These are phyloP conservation scores for Busseola fusca DNA, from an alignment of 2,888 invertebrate species.

Conservation along the genomic window DNA sequence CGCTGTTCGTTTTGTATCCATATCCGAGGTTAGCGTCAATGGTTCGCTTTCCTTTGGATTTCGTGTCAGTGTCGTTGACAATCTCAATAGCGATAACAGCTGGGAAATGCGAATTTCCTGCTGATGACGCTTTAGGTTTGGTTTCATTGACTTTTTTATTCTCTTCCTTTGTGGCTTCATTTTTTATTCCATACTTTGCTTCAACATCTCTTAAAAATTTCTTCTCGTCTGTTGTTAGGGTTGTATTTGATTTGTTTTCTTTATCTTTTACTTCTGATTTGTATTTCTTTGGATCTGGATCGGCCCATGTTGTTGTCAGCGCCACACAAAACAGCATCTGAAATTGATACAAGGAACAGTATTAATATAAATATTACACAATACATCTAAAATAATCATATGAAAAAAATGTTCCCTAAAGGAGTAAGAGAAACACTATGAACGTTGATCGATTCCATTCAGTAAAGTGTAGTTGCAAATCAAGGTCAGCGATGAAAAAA, in stretches of 20 bases:
- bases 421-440: not conserved
- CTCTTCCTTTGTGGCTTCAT: conserved; percentile 66
- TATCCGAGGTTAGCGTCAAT: conserved; percentile 93
- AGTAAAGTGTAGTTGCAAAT: not conserved
- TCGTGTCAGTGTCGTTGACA: conserved; percentile 88
- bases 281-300: conserved; percentile 85
- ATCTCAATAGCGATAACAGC: conserved; percentile 91
- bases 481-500: not conserved
- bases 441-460: not conserved
- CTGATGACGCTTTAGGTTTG: conserved; percentile 48
- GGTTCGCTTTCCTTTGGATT: conserved; percentile 90
- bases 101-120: conserved; percentile 76
- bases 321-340: conserved; percentile 80
- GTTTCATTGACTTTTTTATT: conserved; percentile 65
- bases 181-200: conserved; percentile 83
- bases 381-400: not conserved
- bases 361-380: conserved; percentile 2
- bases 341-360: conserved; percentile 67
- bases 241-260: conserved; percentile 71
- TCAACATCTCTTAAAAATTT: conserved; percentile 85
- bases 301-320: conserved; percentile 70
- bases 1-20: conserved; percentile 89
- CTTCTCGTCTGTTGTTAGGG: conserved; percentile 82
- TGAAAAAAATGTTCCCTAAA: not conserved
- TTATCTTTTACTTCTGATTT: conserved; percentile 74